phyloP scores from a whole-genome alignment of 2,888 invertebrate genomes.

The Malacosoma neustria region DNA sequence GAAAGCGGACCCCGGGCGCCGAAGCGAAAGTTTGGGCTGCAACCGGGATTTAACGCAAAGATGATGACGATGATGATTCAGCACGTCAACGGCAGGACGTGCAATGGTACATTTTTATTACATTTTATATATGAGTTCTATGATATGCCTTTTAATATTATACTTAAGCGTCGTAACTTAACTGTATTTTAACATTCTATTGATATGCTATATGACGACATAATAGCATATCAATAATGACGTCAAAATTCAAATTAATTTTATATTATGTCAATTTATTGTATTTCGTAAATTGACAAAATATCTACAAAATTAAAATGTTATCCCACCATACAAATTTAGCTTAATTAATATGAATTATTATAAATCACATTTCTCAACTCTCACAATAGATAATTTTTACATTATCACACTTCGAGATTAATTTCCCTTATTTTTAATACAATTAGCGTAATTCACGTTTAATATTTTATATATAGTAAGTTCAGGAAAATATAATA shows the following conservation, averaged over 20 bases:
- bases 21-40: no score
- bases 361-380: conserved; percentile 58
- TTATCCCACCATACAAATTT: not conserved
- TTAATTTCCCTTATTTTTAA: conserved; percentile 20
- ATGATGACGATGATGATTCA: no score
- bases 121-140: no score
- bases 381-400: conserved; percentile 35
- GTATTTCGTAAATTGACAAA: not conserved
- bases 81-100: no score
- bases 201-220: not conserved
- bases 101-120: no score
- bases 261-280: not conserved
- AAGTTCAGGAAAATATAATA: not conserved
- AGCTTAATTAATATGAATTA: conserved; percentile 32
- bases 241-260: no score
- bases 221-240: not conserved
- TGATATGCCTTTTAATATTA: conserved; percentile 1
- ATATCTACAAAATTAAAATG: conserved; percentile 1
- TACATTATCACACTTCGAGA: conserved; percentile 47
- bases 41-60: no score
- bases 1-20: no score
- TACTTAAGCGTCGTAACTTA: not conserved
- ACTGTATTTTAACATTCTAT: not conserved
- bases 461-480: no score
- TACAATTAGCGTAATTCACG: not conserved